Base-by-base conservation (phyloP, 2,888 invertebrate species). In the Leptinotarsa juncta region DNA sequence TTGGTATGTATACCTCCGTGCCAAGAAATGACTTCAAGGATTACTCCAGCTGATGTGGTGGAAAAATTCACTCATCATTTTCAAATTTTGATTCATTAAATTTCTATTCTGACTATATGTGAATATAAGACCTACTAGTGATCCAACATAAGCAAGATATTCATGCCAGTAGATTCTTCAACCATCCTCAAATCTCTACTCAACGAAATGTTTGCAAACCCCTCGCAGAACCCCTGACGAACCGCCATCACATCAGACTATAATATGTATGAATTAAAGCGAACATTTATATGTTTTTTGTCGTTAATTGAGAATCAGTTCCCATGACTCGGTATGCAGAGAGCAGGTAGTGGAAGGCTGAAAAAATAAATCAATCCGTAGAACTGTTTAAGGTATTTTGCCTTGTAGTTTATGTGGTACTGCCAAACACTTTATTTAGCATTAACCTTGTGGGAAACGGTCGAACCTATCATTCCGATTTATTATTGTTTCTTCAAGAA, bases 271-370 rank as follows among this genome's bases (percentile, higher is more conserved):
- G 77, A 79, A 73, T 77, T 77, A 73, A 77, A 74, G 70, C 65
- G 72, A 75, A 76, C 73, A 75, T 73, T 78, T 73, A 67, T 50
- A 69, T 73, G 71, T 74, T 76, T 79, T 72, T 77, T 76, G 73
- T 73, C 66, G 75, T 72, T 76, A 79, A 82, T 83, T 82, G 77
- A 78, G 77, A 84, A 81, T 82, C 82, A 84, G 81, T 83, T 84
- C 84, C 83, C 84, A 84, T 84, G 84, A 84, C 83, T 83, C 80
- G 80, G 80, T 79, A 80, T 79, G 80, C 78, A 76, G 78, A 76
- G 77, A 77, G 78, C 78, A 77, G 73, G 76, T 77, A 78, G 75
- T 73, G 70, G 81, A 82, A 82, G 81, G 79, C 78, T 82, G 69
- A 78, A 74, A 57, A 78, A 81, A 78, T 82, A 83, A 83, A 83